Evolutionary conservation across 2,888 invertebrate genomes (phyloP), one percentile per base, ranked within the genome.

Genomic region (Cosmia trapezina): DNA sequence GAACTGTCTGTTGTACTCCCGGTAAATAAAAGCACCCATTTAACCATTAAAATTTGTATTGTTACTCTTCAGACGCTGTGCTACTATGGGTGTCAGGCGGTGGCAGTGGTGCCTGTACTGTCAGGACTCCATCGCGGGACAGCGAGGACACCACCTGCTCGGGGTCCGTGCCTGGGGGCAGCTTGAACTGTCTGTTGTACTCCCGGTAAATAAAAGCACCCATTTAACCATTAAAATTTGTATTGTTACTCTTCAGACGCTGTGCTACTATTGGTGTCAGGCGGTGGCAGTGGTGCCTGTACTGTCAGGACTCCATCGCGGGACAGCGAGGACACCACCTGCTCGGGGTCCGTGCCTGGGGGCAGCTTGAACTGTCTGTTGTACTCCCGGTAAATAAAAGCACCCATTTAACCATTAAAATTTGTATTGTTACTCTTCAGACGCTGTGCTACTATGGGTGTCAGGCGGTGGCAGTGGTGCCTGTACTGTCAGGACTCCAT

Each of bases 271-370:
- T 19, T 47, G 8, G 0, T 28, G 4, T 61, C 12, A 45, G 28
- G 45, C 11, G 0, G 14, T n/a, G 14, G 5, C 3, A 14, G n/a
- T 6, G 33, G 62, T 14, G 98, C 98, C 91, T 99, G 98, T 6
- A 99, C 98, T 14, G 98, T 98, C 67, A 99, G 96, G 6, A 99
- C 98, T 22, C 99, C 99, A 89, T 99, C 99, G 93, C 98, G 98
- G 90, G 98, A 98, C 87, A 99, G 96, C 6, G 98, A 98, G 41
- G 99, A 98, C 89, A 98, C 97, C 90, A 99, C 98, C 73, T 97
- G 96, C 92, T 99, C 98, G 0, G 99, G 98, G 92, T 99, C 98
- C 71, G 98, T 98, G 77, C 98, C 99, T 91, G 98, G 98, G 0
- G 99, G 99, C 86, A 99, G 96, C 89, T 28, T 28, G 2, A 28